Evolutionary conservation across 2,113 vertebrate species (phyloP), one percentile per base, ranked within the genome.

Genomic region (Embiotoca jacksoni): DNA sequence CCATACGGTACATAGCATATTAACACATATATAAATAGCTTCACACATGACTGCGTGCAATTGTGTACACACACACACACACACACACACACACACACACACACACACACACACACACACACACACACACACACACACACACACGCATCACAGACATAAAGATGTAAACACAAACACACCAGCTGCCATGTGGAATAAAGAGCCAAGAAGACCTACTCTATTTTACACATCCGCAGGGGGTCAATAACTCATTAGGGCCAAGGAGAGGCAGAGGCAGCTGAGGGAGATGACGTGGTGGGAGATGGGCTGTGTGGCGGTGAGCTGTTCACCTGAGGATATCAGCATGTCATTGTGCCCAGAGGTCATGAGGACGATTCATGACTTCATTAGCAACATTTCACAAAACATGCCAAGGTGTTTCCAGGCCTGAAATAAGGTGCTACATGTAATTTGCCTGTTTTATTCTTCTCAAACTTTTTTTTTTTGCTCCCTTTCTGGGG

Each of bases 221-320:
- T 91, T 92, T 86, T 86, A 90, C 87, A 89, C 78, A 90, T 90
- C 87, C 78, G 71, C 90, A 75, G 90, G 92, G 88, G 88, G 90
- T 94, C 93, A 91, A 93, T 93, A 93, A 93, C 90, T 93, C 92
- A 91, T 92, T 92, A 92, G 89, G 81, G 88, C 39, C 1, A 23
- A 72, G 80, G 77, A 76, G 77, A 84, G 80, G 82, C 54, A 65
- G 80, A 74, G 67, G 91, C 78, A 75, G 83, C 83, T 63, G 76
- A 69, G 88, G 78, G 76, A 82, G 87, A 77, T 75, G 82, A 80
- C 55, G 61, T 78, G 83, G 80, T 64, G 72, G 73, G 72, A 82
- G 87, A 76, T 52, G 71, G 67, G 61, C 71, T 75, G 58, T 68
- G 60, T 36, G 37, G 55, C 77, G 79, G 64, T 46, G 68, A 59